Base-by-base conservation (phyloP, 2,888 invertebrate genomes). In the Nomada ferruginata region DNA sequence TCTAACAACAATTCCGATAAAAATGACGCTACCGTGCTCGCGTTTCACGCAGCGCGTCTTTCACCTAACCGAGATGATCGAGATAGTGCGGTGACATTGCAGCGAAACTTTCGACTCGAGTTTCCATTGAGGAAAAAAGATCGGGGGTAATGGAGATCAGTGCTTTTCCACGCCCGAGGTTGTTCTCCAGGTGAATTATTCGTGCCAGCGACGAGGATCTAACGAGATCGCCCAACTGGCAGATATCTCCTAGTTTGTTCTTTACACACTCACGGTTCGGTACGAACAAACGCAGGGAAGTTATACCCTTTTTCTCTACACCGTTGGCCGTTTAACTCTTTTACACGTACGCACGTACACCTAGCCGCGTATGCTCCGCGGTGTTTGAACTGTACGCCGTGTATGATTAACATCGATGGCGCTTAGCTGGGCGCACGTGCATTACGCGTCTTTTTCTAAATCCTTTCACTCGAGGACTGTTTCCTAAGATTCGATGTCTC, bases 91-190 rank as follows among this genome's bases (percentile, higher is more conserved):
- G 83, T 72, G 85, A 84, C 85, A 80, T 79, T 81, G 82, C 82
- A 76, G 77, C 74, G 87, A 87, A 87, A 88, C 87, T 85, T 86
- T 82, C 83, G 76, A 76, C 86, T 65, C 73, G 83, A 88, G 88
- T 87, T 88, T 87, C 88, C 85, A 85, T 79, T 59, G 70, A 36
- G 73, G 68, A 59, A 79, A 75, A 81, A 70, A 82, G 71, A 85
- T 69, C 55, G 61, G 70, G 73, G 76, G 60, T 79, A 85, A 83
- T 82, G 69, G 85, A 73, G 82, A 88, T 85, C 83, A 59, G 74
- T 83, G 78, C n/a, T 87, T 88, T 88, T 88, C 88, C 88, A 88
- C 87, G 88, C 88, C 88, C 84, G 84, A 87, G 88, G 87, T 85
- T 74, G 79, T 82, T 79, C 76, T 63, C 61, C 64, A 60, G 65